Conservation (phyloP, 2,113 vertebrate species). For the Nesospiza acunhae region DNA sequence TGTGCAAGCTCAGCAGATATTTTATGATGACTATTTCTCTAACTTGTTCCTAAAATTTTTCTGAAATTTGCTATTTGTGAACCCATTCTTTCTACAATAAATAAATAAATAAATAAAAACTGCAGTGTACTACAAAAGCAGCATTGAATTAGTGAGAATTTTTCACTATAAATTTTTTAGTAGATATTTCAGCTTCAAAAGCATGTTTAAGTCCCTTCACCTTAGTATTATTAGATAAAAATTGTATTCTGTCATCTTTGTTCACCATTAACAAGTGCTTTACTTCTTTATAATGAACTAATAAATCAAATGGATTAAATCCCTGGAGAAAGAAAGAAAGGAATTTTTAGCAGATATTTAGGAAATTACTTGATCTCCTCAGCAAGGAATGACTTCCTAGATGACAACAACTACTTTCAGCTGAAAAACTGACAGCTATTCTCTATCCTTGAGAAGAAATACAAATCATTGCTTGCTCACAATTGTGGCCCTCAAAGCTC, state of each 20-base stretch:
- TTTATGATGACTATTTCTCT: background rate
- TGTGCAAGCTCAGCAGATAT: background rate
- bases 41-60: background rate
- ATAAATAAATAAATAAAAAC: background rate
- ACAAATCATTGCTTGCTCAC: background rate
- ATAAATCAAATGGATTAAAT: background rate
- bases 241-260: background rate
- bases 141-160: background rate
- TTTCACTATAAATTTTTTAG: background rate
- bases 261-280: background rate
- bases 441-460: background rate
- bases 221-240: background rate
- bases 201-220: background rate
- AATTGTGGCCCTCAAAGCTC: background rate
- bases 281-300: background rate
- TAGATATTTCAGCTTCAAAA: background rate
- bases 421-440: background rate
- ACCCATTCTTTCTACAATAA: background rate
- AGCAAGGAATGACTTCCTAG: background rate
- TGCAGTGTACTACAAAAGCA: background rate
- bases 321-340: background rate
- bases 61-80: background rate
- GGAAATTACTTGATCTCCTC: background rate
- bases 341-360: background rate
- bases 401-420: background rate